Evolutionary conservation across 2,113 vertebrate genomes (phyloP).

Genomic region (Antechinus flavipes): DNA sequence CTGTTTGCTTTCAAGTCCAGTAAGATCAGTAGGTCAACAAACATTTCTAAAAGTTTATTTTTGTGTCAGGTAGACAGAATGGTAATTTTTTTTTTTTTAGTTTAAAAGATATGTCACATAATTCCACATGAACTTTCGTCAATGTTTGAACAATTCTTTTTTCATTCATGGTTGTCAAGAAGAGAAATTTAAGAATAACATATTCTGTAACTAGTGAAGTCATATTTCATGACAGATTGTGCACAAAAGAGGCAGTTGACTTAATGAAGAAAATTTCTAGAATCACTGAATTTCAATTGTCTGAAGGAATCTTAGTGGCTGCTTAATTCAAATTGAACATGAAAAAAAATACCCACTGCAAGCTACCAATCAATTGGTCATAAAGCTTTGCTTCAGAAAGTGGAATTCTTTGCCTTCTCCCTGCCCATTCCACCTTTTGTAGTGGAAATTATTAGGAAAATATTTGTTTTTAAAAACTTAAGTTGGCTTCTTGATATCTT

Average conservation of each 20-base stretch:
- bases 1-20: background rate
- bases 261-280: background rate
- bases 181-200: background rate
- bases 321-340: background rate
- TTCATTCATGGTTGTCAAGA: background rate
- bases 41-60: background rate
- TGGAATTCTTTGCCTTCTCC: background rate
- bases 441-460: background rate
- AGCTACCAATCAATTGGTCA: background rate
- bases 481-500: background rate
- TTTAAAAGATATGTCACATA: background rate
- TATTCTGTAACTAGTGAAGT: background rate
- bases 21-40: background rate
- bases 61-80: background rate
- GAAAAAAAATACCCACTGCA: background rate
- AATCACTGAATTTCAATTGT: background rate
- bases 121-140: background rate
- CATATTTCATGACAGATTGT: background rate
- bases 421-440: background rate
- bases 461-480: background rate
- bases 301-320: background rate
- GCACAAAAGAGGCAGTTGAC: background rate
- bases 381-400: background rate
- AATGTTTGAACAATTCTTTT: background rate
- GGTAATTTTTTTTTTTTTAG: background rate